Evolutionary conservation across 2,113 vertebrate species (phyloP), one percentile per base, ranked within the genome.

Genomic region (Peromyscus maniculatus): DNA sequence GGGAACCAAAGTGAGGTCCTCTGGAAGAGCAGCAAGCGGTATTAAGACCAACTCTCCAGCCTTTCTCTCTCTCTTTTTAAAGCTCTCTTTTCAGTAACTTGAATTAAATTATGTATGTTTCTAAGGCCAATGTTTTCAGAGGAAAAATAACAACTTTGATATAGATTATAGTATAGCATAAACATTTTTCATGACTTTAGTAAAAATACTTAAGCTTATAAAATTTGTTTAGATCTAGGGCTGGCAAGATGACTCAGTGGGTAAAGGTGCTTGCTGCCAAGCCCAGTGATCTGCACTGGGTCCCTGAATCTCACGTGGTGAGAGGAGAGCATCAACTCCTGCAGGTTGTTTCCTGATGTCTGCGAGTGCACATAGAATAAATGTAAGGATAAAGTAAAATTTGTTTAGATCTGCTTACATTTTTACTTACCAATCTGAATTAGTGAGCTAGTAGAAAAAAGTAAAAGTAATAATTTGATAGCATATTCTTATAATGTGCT

Each of bases 111-210:
- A 91, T 79, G 22, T 93, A 39, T 72, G 69, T 87, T 80, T 22
- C 64, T 26, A 69, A 84, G 57, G 62, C 28, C 91, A 93, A 0
- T 91, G 49, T 75, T 94, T 96, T 91, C n/a, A 84, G 82, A 91
- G 72, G 89, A 64, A 79, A 93, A 93, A 87, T 39, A 62, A 95
- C 67, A 83, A 28, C 36, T 84, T 78, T 52, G n/a, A 1, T 89
- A 52, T 91, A 24, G 2, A 77, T 84, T 88, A 6, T 91, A 91
- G n/a, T 62, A 55, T 90, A 92, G 21, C 71, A 46, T 91, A 66
- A 82, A 46, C 87, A 92, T 24, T 92, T 96, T 97, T 91, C 78
- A 67, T 77, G 67, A 89, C 77, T 91, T 67, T n/a, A 96, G 57
- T 59, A 83, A 87, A 94, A 87, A 82, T 83, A 39, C 57, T 90